Evolutionary conservation across 2,888 invertebrate genomes (phyloP).

Genomic region (Branchinecta sandiegonensis): DNA sequence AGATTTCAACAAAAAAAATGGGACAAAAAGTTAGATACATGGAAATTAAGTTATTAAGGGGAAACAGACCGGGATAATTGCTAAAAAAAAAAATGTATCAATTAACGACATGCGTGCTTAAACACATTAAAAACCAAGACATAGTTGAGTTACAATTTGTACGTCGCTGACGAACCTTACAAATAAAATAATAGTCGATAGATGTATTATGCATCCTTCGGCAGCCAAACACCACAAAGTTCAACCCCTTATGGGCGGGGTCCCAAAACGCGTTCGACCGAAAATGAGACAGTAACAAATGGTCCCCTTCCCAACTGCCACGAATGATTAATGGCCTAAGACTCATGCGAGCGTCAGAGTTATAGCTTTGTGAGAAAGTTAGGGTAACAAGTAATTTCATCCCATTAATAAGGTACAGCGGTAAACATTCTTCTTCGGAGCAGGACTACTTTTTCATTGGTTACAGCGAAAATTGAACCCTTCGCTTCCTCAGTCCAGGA

Average conservation of each 20-base stretch:
- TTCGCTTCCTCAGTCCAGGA: background rate
- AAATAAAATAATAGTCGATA: no score
- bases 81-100: no score
- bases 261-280: background rate
- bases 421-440: slow-evolving; percentile 6
- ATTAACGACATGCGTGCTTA: no score
- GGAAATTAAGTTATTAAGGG: no score
- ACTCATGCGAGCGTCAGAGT: background rate
- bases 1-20: no score
- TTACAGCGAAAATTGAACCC: slow-evolving; percentile 14
- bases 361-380: slow-evolving; percentile 15
- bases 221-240: background rate
- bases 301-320: slow-evolving; percentile 12
- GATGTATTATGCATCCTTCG: background rate
- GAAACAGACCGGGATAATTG: no score
- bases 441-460: slow-evolving; percentile 7
- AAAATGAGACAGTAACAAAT: slow-evolving; percentile 11
- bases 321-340: slow-evolving; percentile 4
- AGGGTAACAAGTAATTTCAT: slow-evolving; percentile 16
- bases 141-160: no score
- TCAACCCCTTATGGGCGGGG: slow-evolving; percentile 12
- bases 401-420: slow-evolving; percentile 17
- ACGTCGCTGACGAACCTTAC: no score
- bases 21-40: no score
- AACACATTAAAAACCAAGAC: no score